Percentiles rank a stretch among this genome's conserved stretches.
phyloP scores from a whole-genome alignment of 2,888 invertebrate genomes.

The Priocnemis perturbator region DNA sequence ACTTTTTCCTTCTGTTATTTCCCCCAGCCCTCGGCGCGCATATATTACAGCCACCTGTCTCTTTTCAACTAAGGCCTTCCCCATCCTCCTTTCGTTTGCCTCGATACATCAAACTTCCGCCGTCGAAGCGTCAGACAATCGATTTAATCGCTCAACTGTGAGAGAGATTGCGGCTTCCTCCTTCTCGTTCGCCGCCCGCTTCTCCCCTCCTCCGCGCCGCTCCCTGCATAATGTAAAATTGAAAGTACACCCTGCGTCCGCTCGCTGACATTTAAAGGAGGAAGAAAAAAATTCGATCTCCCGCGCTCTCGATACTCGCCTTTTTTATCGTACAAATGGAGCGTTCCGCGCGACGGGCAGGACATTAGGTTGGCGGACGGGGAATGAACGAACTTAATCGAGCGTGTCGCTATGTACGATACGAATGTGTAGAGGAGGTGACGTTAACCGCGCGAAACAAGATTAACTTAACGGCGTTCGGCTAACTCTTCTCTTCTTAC shows the following conservation, averaged over 20 bases:
- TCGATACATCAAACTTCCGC: conserved; percentile 57
- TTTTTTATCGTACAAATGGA: no score
- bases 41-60: conserved; percentile 1
- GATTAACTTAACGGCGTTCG: no score
- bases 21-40: no score
- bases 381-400: no score
- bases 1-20: background rate
- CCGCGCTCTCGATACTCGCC: background rate
- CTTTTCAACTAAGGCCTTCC: conserved; percentile 6
- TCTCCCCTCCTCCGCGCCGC: no score
- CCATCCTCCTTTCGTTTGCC: background rate
- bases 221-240: conserved; percentile 51
- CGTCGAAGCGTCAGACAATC: conserved; percentile 60
- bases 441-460: no score
- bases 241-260: conserved; percentile 14
- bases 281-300: background rate
- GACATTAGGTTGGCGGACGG: no score
- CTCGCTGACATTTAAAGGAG: background rate
- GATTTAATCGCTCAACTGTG: conserved; percentile 64
- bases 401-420: no score
- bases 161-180: conserved; percentile 55
- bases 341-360: no score
- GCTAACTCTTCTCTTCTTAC: no score
- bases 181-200: background rate
- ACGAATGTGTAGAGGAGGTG: no score